A percentile compares a stretch with the other conserved stretches of the same genome.
These are phyloP conservation scores for Gandaritis pyraliata DNA, from an alignment of 2,888 invertebrate species.

Conservation along the genomic window DNA sequence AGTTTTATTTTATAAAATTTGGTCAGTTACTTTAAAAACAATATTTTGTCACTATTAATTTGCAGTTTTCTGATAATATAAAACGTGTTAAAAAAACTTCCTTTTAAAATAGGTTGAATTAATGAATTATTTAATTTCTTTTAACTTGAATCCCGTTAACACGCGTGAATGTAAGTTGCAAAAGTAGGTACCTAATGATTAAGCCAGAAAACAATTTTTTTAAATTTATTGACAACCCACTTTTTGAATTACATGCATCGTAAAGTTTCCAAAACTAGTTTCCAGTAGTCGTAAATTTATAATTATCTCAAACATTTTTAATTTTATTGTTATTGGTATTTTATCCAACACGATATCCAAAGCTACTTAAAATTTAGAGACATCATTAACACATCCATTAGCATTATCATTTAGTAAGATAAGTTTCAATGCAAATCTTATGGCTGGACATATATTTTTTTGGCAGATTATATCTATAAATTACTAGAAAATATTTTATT, in stretches of 20 bases:
- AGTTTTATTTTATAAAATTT: too few species aligned
- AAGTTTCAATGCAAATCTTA: conserved; percentile 10
- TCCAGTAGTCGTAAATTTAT: conserved; percentile 8
- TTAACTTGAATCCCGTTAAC: too few species aligned
- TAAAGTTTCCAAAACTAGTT: conserved; percentile 5
- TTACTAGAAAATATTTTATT: neutral
- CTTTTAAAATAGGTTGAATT: too few species aligned
- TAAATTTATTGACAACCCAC: neutral
- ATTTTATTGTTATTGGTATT: conserved; percentile 26
- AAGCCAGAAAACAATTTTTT: neutral
- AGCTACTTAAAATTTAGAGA: conserved; percentile 19
- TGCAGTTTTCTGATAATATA: too few species aligned
- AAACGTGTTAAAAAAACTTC: too few species aligned
- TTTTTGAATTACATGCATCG: neutral
- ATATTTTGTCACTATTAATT: too few species aligned
- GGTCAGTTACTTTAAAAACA: too few species aligned
- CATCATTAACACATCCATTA: conserved; percentile 25
- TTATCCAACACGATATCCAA: conserved; percentile 20
- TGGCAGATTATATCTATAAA: neutral
- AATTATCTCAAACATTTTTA: conserved; percentile 8
- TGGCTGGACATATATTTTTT: conserved; percentile 4
- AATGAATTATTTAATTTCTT: too few species aligned
- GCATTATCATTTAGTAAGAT: conserved; percentile 18
- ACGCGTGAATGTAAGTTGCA: neutral
- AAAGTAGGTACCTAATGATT: too few species aligned